Evolutionary conservation across 2,888 invertebrate genomes (phyloP), one percentile per base, ranked within the genome.

Genomic region (Macrophya alboannulata): DNA sequence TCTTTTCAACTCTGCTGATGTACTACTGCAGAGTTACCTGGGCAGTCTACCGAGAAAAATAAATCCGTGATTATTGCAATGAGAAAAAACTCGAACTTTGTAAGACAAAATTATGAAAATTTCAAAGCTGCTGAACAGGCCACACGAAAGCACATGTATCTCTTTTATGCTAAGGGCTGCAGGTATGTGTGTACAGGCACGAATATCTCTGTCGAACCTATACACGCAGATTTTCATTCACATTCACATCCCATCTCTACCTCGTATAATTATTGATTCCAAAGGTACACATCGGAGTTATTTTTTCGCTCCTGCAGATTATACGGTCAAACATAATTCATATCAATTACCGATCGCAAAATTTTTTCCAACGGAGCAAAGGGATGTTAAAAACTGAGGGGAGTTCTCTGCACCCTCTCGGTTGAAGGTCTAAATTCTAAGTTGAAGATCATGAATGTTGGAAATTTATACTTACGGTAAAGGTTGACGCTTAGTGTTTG

Each of bases 211-310:
- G 68, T 37, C 15, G 17, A 15, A 31, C 68, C 6, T 25, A n/a
- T n/a, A 68, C 31, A 4, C 3, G 31, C 31, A 31, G 31, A 37
- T 68, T 68, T n/a, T 43, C 71, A 43, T 71, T 71, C 71, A 71
- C 15, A 71, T 71, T 71, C 71, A 71, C 15, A 40, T 40, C 40
- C 40, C 40, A 71, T 40, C 40, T 40, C 12, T 37, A 17, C 71
- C 37, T 37, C 31, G 31, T 40, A 9, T 71, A 40, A 40, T 71
- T 71, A 71, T 71, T 40, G 71, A 71, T 71, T 40, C 40, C n/a
- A 40, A 71, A 71, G 17, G 37, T 71, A 71, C n/a, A n/a, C 40
- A n/a, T 31, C 17, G 40, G 71, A 40, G n/a, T 71, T 71, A 71
- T 40, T 71, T n/a, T 55, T n/a, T 71, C 40, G 10, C 37, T 40